These are phyloP conservation scores for Diorhabda elongata DNA, from an alignment of 1,140 invertebrate species.

Conservation along the genomic window DNA sequence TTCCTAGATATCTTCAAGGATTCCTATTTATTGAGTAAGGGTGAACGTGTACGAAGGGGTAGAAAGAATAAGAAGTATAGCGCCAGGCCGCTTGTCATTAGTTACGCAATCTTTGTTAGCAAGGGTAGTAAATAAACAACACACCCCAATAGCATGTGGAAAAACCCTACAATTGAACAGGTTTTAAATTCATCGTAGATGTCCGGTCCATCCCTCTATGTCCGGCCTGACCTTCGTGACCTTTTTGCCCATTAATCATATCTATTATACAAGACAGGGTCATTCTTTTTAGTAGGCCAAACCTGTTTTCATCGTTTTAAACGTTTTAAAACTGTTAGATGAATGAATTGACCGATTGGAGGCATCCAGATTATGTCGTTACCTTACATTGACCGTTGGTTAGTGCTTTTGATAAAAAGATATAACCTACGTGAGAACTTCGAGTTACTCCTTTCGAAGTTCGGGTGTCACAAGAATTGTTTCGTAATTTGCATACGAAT, in stretches of 20 bases:
- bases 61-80: constrained; percentile 3
- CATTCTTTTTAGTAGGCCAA: constrained; percentile 14
- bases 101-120: constrained; percentile 35
- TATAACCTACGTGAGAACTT: constrained; percentile 37
- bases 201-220: constrained; percentile 38
- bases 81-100: constrained; percentile 26
- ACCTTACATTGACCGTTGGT: constrained; percentile 41
- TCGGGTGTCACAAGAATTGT: constrained; percentile 29
- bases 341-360: constrained; percentile 21
- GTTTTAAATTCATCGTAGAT: constrained; percentile 29
- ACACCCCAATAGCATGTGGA: constrained; percentile 34
- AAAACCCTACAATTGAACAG: constrained; percentile 32
- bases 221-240: constrained; percentile 39
- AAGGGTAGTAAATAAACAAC: constrained; percentile 40
- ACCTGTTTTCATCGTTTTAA: neutral
- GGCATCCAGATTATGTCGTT: constrained; percentile 41
- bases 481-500: constrained; percentile 35
- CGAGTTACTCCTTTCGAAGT: constrained; percentile 29
- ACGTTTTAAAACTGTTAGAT: constrained; percentile 13
- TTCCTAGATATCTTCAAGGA: constrained; percentile 15
- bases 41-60: neutral
- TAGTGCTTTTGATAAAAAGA: constrained; percentile 34
- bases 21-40: neutral
- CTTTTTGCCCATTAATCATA: constrained; percentile 43
- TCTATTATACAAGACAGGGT: constrained; percentile 41